Base-by-base conservation (phyloP, 2,888 invertebrate genomes). In the Meandrusa payeni region DNA sequence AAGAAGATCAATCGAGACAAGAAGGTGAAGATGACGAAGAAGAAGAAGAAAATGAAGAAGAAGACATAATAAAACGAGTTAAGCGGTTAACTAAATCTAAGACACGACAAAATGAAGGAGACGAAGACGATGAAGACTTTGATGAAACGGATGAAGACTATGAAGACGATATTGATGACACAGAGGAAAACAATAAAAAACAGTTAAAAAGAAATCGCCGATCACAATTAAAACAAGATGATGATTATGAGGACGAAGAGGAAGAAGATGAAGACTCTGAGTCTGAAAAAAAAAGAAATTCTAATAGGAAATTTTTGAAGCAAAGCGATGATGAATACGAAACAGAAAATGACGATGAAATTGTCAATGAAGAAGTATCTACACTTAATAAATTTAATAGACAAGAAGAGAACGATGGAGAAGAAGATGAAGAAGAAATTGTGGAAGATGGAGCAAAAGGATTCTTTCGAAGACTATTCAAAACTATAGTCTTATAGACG, bases 391-490 rank as follows among this genome's bases (percentile, higher is more conserved):
- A 17, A 17, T 31, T 13, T 17, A 31, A 13, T 17, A 17, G 19
- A 19, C n/a, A 17, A 3, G 15, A 36, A 15, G 13, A 20, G 1
- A 17, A 11, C 9, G 19, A 10, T 5, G 19, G 11, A 2, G 38
- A 44, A 1, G 15, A 22, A 5, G 33, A 15, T 28, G 34, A 34
- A 10, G 27, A 28, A 19, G 26, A 31, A 11, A 7, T 5, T 12
- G 5, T 2, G 24, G 40, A 26, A 7, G 12, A 28, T 15, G 23
- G 27, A 9, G 20, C 39, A 2, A 39, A 24, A 26, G 34, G 47
- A 12, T 67, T 78, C 46, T 73, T 76, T 50, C 66, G 55, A 41
- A 64, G 61, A 44, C 50, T 80, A 20, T 62, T 72, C 31, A 66
- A 64, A 54, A 51, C 61, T 46, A 60, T 64, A 24, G 64, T 62